These are phyloP conservation scores for Allygus modestus DNA, from an alignment of 2,888 invertebrate species.

Conservation along the genomic window DNA sequence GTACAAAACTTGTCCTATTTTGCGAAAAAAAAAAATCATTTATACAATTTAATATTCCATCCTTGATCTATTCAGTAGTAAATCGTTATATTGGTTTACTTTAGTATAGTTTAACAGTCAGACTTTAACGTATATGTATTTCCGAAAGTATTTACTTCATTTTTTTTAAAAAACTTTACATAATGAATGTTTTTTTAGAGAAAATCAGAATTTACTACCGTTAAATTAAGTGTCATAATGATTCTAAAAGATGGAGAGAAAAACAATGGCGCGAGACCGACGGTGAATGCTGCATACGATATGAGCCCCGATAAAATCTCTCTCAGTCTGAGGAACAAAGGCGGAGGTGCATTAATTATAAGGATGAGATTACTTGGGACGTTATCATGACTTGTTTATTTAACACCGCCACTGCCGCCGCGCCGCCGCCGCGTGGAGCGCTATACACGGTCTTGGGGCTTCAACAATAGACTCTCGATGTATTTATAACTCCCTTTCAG, in stretches of 20 bases:
- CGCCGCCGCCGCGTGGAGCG: neutral
- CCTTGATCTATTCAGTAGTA: no score
- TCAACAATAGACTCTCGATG: no score
- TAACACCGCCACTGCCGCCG: neutral
- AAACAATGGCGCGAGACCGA: neutral
- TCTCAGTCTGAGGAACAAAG: neutral
- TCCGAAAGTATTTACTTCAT: no score
- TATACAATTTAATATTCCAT: no score
- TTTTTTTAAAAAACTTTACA: no score
- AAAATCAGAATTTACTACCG: neutral
- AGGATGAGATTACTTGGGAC: constrained; percentile 14
- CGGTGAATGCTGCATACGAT: constrained; percentile 23
- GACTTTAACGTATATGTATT: no score
- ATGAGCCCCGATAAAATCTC: constrained; percentile 24
- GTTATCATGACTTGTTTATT: constrained; percentile 34
- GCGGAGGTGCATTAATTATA: constrained; percentile 29
- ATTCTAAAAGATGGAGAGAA: neutral
- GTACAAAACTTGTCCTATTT: no score
- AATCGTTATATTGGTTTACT: no score
- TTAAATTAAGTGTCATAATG: neutral
- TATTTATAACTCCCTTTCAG: neutral
- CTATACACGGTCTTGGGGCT: neutral
- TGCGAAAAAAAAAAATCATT: no score
- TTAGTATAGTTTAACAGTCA: no score
- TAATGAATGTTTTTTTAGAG: no score